Conservation (phyloP, 2,797 vertebrate genomes). For the Halcyon leucocephala region DNA sequence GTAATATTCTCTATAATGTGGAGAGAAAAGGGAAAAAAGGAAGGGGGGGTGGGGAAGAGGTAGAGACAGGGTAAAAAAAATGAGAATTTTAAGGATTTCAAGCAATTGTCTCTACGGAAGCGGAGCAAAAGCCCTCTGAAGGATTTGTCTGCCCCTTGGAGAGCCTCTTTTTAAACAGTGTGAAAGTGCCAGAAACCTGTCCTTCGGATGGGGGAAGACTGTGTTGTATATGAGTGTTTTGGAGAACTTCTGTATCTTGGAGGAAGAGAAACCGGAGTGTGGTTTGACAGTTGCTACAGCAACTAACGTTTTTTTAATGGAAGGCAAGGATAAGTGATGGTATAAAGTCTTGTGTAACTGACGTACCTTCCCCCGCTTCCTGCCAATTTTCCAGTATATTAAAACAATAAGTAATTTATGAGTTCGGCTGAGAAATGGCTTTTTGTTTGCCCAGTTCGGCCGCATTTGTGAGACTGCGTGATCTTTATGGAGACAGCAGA, state of each 20-base stretch:
- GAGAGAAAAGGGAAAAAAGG: not conserved
- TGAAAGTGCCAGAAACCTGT: conserved; percentile 14
- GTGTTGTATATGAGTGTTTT: conserved; percentile 55
- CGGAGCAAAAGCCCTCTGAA: not conserved
- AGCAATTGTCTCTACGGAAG: not conserved
- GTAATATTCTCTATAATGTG: not conserved
- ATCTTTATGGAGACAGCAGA: conserved; percentile 31
- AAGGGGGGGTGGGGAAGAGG: no score
- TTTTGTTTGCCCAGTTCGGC: not conserved
- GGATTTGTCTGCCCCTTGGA: not conserved
- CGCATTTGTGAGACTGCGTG: not conserved
- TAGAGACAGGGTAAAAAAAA: fast-evolving
- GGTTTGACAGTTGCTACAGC: conserved; percentile 53
- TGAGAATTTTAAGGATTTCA: not conserved
- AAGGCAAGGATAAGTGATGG: conserved; percentile 7
- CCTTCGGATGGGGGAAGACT: not conserved
- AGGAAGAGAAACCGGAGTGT: conserved; percentile 45
- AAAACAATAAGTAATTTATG: conserved; percentile 56
- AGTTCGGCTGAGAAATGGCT: conserved; percentile 18
- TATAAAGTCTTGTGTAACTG: conserved; percentile 27
- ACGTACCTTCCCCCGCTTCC: conserved; percentile 46
- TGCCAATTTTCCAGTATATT: conserved; percentile 57
- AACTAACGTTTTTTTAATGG: conserved; percentile 52
- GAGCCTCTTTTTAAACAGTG: not conserved
- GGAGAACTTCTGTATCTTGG: conserved; percentile 53